Evolutionary conservation across 2,888 invertebrate genomes (phyloP).

Genomic region (Zaprionus lineosus): DNA sequence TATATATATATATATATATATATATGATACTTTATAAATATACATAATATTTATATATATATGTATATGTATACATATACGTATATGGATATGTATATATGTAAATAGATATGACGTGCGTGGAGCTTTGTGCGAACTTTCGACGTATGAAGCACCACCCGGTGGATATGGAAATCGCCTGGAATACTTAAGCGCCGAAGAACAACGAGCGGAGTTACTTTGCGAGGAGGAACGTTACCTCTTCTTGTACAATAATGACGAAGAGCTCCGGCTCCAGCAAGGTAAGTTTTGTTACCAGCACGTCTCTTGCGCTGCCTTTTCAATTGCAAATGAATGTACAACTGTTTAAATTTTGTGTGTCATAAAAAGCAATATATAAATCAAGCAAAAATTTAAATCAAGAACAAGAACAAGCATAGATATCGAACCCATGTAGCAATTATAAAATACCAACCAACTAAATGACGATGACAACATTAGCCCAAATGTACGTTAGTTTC

Average conservation of each 20-base stretch:
- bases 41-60: too few species aligned
- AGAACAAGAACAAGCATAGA: conserved; percentile 9
- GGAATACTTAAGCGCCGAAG: conserved; percentile 87
- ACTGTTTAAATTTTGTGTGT: conserved; percentile 58
- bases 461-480: conserved; percentile 11
- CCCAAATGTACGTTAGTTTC: conserved; percentile 24
- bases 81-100: not conserved
- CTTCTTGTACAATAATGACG: conserved; percentile 92
- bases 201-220: conserved; percentile 92
- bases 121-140: conserved; percentile 94
- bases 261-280: conserved; percentile 94
- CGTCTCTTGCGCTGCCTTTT: conserved; percentile 24
- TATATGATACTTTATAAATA: too few species aligned
- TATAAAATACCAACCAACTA: conserved; percentile 10
- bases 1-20: too few species aligned
- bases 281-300: conserved; percentile 84
- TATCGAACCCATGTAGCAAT: conserved; percentile 23
- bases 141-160: conserved; percentile 90
- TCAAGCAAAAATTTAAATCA: conserved; percentile 17
- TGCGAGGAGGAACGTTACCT: conserved; percentile 98
- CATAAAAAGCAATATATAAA: conserved; percentile 30
- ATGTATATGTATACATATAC: not conserved
- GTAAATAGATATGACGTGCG: conserved; percentile 94
- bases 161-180: conserved; percentile 86
- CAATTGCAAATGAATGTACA: conserved; percentile 53